Conservation (phyloP, 2,797 vertebrate species). For the Anguilla anguilla region DNA sequence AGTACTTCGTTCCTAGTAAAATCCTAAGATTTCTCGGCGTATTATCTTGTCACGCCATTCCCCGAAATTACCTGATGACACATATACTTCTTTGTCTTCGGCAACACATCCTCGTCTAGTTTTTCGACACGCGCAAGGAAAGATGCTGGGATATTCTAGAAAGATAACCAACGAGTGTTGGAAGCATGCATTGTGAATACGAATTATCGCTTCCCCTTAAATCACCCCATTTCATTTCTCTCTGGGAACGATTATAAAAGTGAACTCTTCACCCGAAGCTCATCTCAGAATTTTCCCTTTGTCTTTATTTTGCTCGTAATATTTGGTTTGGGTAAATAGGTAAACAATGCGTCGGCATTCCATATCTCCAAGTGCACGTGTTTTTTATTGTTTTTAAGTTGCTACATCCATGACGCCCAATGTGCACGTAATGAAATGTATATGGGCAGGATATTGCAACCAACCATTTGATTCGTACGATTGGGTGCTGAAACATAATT, state of each 20-base stretch:
- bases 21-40: neutral
- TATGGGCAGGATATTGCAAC: neutral
- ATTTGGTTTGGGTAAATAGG: neutral
- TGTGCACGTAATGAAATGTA: neutral
- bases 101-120: neutral
- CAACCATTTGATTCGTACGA: neutral
- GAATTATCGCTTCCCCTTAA: neutral
- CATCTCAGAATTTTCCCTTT: neutral
- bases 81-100: neutral
- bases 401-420: neutral
- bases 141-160: neutral
- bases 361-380: neutral
- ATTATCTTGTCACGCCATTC: neutral
- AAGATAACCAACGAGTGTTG: neutral
- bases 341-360: neutral
- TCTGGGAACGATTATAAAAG: neutral
- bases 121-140: neutral
- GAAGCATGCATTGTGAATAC: neutral
- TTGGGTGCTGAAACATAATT: neutral
- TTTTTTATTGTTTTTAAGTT: neutral
- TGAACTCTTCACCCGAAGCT: neutral
- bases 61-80: neutral
- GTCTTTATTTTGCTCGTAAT: neutral
- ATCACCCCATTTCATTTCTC: neutral
- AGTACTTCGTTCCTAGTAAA: constrained; percentile 63